These are phyloP conservation scores for Pampus argenteus DNA, from an alignment of 2,797 vertebrate genomes.

Conservation along the genomic window DNA sequence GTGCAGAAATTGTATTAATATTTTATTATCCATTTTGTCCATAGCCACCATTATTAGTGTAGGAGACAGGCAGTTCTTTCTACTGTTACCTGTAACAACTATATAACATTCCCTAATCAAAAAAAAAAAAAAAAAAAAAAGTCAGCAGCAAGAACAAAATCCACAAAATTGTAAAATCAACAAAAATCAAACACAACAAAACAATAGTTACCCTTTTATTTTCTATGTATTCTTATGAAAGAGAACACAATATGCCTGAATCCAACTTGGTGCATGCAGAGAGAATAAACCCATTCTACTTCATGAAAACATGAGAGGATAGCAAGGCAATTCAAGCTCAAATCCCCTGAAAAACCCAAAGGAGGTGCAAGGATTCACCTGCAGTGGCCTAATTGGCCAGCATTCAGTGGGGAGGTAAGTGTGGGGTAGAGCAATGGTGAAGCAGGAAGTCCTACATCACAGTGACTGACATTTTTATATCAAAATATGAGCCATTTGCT, in stretches of 20 bases:
- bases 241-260: constrained; percentile 9
- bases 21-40: constrained; percentile 10
- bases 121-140: constrained; percentile 29
- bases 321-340: constrained; percentile 15
- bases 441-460: neutral
- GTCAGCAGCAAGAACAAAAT: too few relatives aligned
- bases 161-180: constrained; percentile 23
- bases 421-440: neutral
- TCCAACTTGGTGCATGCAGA: constrained; percentile 6
- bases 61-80: constrained; percentile 18
- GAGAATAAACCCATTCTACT: constrained; percentile 16
- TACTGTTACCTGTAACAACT: constrained; percentile 26
- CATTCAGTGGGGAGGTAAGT: constrained; percentile 19
- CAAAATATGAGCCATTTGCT: neutral
- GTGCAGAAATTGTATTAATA: neutral
- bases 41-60: neutral
- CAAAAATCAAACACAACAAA: neutral
- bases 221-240: neutral
- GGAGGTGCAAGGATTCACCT: constrained; percentile 57
- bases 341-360: constrained; percentile 34
- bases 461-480: neutral
- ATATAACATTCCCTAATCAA: constrained; percentile 10
- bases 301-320: constrained; percentile 16
- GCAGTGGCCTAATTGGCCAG: constrained; percentile 33
- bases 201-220: neutral